Percentiles rank a stretch among this genome's conserved stretches.
These are phyloP conservation scores for Euproctis similis DNA, from an alignment of 2,888 invertebrate species.

Conservation along the genomic window DNA sequence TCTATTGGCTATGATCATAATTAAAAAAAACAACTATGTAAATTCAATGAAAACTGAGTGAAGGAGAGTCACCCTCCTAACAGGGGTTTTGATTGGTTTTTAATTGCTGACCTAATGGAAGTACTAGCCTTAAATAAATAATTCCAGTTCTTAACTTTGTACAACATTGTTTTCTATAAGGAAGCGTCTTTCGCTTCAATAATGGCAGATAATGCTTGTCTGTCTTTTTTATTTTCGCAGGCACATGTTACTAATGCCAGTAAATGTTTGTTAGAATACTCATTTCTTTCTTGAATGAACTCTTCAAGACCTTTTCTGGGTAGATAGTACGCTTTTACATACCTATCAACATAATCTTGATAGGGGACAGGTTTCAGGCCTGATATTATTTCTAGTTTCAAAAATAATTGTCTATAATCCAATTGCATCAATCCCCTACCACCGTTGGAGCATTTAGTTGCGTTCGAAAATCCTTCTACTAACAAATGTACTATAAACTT, in stretches of 20 bases:
- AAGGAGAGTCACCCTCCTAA: too few relatives aligned
- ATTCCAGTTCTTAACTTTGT: too few relatives aligned
- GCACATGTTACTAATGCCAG: conserved; percentile 88
- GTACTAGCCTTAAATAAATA: too few relatives aligned
- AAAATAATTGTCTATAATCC: conserved; percentile 95
- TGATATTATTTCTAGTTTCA: conserved; percentile 92
- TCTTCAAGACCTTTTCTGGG: conserved; percentile 91
- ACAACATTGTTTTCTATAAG: too few relatives aligned
- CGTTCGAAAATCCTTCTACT: conserved; percentile 94
- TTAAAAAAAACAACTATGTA: too few relatives aligned
- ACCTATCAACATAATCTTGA: conserved; percentile 92
- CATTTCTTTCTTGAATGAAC: conserved; percentile 90
- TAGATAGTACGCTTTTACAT: conserved; percentile 97
- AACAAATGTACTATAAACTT: conserved; percentile 90
- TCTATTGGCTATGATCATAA: too few relatives aligned
- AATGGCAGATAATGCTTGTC: conserved; percentile 83
- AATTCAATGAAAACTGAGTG: too few relatives aligned
- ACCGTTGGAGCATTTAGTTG: conserved; percentile 95
- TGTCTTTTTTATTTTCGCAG: conserved; percentile 90
- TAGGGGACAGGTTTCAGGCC: conserved; percentile 89
- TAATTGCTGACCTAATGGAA: too few relatives aligned
- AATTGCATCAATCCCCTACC: conserved; percentile 98
- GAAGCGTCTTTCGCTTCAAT: conserved; percentile 77
- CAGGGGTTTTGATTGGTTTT: too few relatives aligned
- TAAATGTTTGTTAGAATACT: conserved; percentile 93